Evolutionary conservation across 2,888 invertebrate species (phyloP), one percentile per base, ranked within the genome.

Genomic region (Drosophila differens): DNA sequence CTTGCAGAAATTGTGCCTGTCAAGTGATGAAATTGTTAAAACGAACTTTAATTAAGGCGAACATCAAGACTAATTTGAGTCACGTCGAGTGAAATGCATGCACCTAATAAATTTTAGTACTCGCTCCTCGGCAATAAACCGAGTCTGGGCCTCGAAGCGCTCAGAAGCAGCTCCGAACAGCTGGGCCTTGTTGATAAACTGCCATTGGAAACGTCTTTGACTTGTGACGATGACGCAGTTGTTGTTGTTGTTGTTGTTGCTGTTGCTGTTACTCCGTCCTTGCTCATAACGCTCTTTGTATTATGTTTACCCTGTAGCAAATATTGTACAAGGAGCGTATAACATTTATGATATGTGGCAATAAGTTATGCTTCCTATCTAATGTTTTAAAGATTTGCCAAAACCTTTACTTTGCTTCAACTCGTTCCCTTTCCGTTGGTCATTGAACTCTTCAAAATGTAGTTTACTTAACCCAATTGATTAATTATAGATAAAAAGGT

Each of bases 111-210:
- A 80, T 65, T 71, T 65, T 68, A 73, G 61, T 70, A 73, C 35
- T 63, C 28, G 44, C 57, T 47, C 53, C 28, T 47, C 52, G n/a
- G 32, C 32, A 33, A 39, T 28, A 57, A 49, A 33, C 41, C 44
- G 41, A 51, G 63, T 9, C 51, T 54, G 28, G 51, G 22, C 28
- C 49, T 49, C 28, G 47, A 52, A 66, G 32, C 52, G 54, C 66
- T 59, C 32, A 47, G 47, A 55, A n/a, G 9, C 14, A 41, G 39
- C 58, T 22, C 58, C 41, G 30, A 89, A 83, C 85, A 85, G 86
- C 90, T 90, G 85, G 70, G 71, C 58, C 71, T 72, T 70, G 73
- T 79, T 85, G 85, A 85, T 85, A 85, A 85, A 90, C 62, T 74
- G 81, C 74, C 72, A 60, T 67, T 66, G 74, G 35, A 55, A 70